Evolutionary conservation across 2,797 vertebrate genomes (phyloP).

Genomic region (Hyperoplus immaculatus): DNA sequence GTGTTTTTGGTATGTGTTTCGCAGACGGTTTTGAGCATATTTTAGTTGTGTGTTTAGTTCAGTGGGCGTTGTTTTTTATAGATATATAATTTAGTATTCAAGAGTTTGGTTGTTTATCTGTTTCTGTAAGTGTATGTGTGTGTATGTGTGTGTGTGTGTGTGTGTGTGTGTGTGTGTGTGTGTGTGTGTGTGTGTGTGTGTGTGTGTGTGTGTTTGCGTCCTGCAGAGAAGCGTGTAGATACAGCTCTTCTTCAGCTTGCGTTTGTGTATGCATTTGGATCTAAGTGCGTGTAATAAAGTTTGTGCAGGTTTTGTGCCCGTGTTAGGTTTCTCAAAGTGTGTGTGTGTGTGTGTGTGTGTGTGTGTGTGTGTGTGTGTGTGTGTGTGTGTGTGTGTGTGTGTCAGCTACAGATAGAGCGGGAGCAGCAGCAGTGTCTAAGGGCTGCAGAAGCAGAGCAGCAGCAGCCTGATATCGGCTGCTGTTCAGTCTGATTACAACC

Average conservation of each 20-base stretch:
- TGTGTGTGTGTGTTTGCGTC: slow-evolving; percentile 2
- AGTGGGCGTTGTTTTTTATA: no score
- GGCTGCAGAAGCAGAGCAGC: slow-evolving; percentile 49
- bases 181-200: not conserved
- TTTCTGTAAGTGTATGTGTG: not conserved
- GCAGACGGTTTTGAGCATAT: not conserved
- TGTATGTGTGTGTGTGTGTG: not conserved
- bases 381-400: slow-evolving; percentile 33
- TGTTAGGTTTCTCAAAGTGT: slow-evolving; percentile 11
- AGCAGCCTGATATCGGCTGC: slow-evolving; percentile 68
- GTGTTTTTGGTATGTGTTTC: slow-evolving; percentile 6
- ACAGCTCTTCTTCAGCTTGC: slow-evolving; percentile 15
- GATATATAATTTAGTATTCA: slow-evolving; percentile 5
- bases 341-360: not conserved
- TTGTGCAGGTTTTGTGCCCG: slow-evolving; percentile 18
- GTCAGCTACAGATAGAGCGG: slow-evolving; percentile 28
- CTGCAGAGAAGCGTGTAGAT: not conserved
- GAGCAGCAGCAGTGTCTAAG: slow-evolving; percentile 48
- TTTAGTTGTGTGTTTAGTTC: not conserved
- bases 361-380: slow-evolving; percentile 31
- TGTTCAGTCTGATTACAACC: slow-evolving; percentile 71
- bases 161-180: not conserved
- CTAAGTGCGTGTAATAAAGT: slow-evolving; percentile 7
- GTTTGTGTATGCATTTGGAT: slow-evolving; percentile 13
- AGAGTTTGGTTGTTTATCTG: not conserved